Conservation (phyloP, 37 sponge, comb jelly and placozoan genomes). For the Halichondria panicea region DNA sequence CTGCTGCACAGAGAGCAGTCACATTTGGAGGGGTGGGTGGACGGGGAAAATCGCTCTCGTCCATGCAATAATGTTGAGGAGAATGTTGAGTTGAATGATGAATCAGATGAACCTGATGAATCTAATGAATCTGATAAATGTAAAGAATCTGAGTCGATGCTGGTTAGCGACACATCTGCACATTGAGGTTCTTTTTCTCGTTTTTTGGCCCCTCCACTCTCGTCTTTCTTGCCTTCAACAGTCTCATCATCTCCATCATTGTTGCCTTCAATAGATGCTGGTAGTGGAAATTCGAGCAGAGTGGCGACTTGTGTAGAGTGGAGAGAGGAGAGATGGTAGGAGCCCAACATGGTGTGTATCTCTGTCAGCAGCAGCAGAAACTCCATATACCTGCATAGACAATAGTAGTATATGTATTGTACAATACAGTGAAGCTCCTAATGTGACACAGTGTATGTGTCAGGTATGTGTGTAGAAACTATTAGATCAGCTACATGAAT, state of each 20-base stretch:
- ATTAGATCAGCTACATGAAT: not conserved
- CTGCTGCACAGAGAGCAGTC: too few species aligned
- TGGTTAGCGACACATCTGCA: too few species aligned
- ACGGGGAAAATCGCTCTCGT: too few species aligned
- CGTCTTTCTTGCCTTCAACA: not conserved
- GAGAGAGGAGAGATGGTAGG: not conserved
- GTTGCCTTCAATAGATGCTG: too few species aligned
- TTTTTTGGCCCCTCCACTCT: too few species aligned
- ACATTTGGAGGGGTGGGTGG: too few species aligned
- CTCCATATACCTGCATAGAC: conserved; percentile 23
- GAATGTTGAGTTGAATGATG: too few species aligned
- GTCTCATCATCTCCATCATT: conserved; percentile 2
- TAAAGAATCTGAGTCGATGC: too few species aligned
- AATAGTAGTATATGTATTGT: not conserved
- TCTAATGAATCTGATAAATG: too few species aligned
- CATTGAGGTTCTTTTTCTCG: too few species aligned
- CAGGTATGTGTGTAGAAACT: not conserved
- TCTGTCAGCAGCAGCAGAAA: conserved; percentile 32
- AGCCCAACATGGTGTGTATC: not conserved
- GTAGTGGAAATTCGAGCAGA: conserved; percentile 7
- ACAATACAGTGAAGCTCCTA: not conserved
- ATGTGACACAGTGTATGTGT: not conserved
- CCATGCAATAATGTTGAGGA: too few species aligned
- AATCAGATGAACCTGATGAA: too few species aligned
- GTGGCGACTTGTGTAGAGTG: not conserved